These are phyloP conservation scores for Motacilla tschutschensis DNA, from an alignment of 2,113 vertebrate species.

Conservation along the genomic window DNA sequence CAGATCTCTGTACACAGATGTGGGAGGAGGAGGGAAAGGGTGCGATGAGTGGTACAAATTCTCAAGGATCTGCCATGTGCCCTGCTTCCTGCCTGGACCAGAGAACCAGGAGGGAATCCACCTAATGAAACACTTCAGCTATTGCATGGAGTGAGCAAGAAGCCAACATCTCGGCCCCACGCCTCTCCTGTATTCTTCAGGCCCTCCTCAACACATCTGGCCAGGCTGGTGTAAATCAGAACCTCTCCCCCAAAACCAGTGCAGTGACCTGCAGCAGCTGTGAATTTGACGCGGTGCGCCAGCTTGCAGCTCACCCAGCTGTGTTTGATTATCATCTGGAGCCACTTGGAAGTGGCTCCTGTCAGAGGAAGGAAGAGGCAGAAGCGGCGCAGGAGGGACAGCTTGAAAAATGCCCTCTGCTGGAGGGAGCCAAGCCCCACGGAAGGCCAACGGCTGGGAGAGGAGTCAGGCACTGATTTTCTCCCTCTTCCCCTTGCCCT, in stretches of 20 bases:
- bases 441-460: not conserved
- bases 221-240: not conserved
- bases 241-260: accelerated
- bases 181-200: not conserved
- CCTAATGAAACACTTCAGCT: not conserved
- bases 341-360: not conserved
- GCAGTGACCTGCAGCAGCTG: not conserved
- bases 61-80: not conserved
- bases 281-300: accelerated
- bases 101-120: not conserved
- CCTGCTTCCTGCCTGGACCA: not conserved
- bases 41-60: not conserved
- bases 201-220: not conserved
- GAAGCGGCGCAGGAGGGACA: accelerated
- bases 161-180: accelerated
- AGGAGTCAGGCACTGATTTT: not conserved
- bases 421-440: not conserved
- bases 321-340: constrained; percentile 20
- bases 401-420: constrained; percentile 13
- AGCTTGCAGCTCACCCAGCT: constrained; percentile 13
- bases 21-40: not conserved
- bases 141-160: not conserved
- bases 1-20: not conserved
- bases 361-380: not conserved
- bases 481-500: not conserved